These are phyloP conservation scores for Tadarida brasiliensis DNA, from an alignment of 2,797 vertebrate species.

Conservation along the genomic window DNA sequence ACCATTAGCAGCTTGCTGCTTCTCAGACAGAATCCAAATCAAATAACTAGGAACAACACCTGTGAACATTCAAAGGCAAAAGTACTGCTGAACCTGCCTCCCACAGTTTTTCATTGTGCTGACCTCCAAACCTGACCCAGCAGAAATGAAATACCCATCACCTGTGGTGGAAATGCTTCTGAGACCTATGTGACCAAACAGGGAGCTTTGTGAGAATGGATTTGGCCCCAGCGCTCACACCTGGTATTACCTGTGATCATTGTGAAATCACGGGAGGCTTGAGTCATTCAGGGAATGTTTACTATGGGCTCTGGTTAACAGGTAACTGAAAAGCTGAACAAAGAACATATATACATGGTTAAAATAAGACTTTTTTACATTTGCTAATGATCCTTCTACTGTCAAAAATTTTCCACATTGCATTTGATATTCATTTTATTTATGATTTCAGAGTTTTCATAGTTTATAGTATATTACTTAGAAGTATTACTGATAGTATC, in stretches of 20 bases:
- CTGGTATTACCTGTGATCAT: slow-evolving; percentile 40
- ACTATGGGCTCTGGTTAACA: slow-evolving; percentile 36
- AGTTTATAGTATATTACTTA: not conserved
- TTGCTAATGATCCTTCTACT: not conserved
- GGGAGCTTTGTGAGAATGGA: slow-evolving; percentile 33
- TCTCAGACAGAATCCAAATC: slow-evolving; percentile 53
- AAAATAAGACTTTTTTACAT: not conserved
- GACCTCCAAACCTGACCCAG: slow-evolving; percentile 54
- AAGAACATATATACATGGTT: not conserved
- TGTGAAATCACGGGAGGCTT: slow-evolving; percentile 54
- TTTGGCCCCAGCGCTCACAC: slow-evolving; percentile 42
- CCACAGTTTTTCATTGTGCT: slow-evolving; percentile 49
- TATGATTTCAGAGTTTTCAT: not conserved
- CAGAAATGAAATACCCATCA: slow-evolving; percentile 57
- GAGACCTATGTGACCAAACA: slow-evolving; percentile 31
- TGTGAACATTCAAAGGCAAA: slow-evolving; percentile 59
- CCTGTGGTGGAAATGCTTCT: slow-evolving; percentile 63
- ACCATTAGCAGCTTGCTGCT: not conserved
- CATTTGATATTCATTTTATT: not conserved
- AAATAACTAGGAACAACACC: slow-evolving; percentile 60
- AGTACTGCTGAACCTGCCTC: slow-evolving; percentile 8
- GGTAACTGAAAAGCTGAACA: slow-evolving; percentile 5
- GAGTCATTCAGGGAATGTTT: slow-evolving; percentile 49
- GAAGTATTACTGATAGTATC: not conserved
- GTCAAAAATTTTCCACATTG: not conserved